Base-by-base conservation (phyloP, 2,888 invertebrate genomes). In the Drosophila atripex region DNA sequence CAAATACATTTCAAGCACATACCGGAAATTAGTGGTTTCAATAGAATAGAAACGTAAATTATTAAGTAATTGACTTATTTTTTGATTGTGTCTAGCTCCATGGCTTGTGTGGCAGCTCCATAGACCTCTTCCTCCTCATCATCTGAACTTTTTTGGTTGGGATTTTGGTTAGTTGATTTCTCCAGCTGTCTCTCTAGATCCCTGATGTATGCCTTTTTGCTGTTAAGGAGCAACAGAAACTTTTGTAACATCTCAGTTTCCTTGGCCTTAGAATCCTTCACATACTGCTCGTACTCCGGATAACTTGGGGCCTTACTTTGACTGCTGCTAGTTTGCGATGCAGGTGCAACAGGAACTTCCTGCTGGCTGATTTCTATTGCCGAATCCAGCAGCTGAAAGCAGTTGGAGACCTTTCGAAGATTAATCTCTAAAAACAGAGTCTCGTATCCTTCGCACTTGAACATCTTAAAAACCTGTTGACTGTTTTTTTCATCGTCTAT, bases 171-270 rank as follows among this genome's bases (percentile, higher is more conserved):
- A 12, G 39, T 51, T 7, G 38, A 8, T 0, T 30, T 59, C 6
- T 51, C 53, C 7, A 86, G 30, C 16, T 69, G 32, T 6, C 60
- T 57, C 12, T 88, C 78, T 3, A 90, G 59, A 18, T 89, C 80
- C 0, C 74, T 75, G 21, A 90, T 90, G 54, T 87, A 82, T 14
- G 80, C 63, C 30, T 90, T 90, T 47, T 90, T 90, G 18, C 73
- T 79, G 60, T 90, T 90, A 0, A 90, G 58, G 0, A 90, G 75
- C 12, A 85, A 8, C 0, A 79, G 39, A 28, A 89, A 90, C 52
- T 89, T 90, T 18, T 71, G 74, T 0, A 90, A 45, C 11, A 90
- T 51, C 6, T 60, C 78, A 14, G 39, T 68, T 49, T 90, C 86
- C 3, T 73, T 16, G 0, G 32, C 3, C 18, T 80, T 80, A 4